Evolutionary conservation across 37 sponge, comb jelly and placozoan species (phyloP).

Genomic region (Spongilla lacustris): DNA sequence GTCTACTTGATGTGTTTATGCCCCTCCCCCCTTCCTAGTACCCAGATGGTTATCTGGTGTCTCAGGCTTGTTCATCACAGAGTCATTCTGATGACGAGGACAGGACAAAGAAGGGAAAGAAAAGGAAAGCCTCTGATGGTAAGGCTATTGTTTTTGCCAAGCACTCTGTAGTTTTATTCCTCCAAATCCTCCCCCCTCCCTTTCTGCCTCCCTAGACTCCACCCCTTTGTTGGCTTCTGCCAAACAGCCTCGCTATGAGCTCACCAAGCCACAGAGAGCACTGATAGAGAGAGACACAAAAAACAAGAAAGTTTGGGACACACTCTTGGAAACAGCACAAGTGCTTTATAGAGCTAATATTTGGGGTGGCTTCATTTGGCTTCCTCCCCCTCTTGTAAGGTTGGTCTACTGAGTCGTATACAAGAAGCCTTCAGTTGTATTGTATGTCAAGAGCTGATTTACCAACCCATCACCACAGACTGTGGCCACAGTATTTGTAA

Average conservation of each 20-base stretch:
- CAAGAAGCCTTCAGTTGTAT: slow-evolving; percentile 85
- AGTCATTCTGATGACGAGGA: slow-evolving; percentile 14
- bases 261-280: slow-evolving; percentile 54
- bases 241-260: slow-evolving; percentile 76
- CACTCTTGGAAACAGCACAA: too few relatives aligned
- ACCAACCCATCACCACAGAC: slow-evolving; percentile 80
- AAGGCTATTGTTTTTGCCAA: too few relatives aligned
- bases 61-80: slow-evolving; percentile 44
- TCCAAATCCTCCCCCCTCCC: too few relatives aligned
- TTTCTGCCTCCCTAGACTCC: too few relatives aligned
- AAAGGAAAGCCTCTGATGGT: slow-evolving; percentile 38
- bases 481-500: slow-evolving; percentile 87
- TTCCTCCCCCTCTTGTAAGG: slow-evolving; percentile 19
- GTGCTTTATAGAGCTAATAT: too few relatives aligned
- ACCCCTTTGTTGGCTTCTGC: background rate
- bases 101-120: slow-evolving; percentile 15
- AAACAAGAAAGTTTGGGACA: slow-evolving; percentile 52
- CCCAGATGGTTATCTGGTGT: slow-evolving; percentile 90
- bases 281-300: slow-evolving; percentile 59
- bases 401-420: slow-evolving; percentile 57
- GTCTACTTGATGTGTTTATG: too few relatives aligned
- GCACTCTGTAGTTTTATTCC: too few relatives aligned
- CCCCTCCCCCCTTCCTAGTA: too few relatives aligned
- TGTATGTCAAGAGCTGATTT: slow-evolving; percentile 87
- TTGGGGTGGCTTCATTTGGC: too few relatives aligned